Conservation (phyloP, 2,888 invertebrate genomes). For the Drosophila paramelanica region DNA sequence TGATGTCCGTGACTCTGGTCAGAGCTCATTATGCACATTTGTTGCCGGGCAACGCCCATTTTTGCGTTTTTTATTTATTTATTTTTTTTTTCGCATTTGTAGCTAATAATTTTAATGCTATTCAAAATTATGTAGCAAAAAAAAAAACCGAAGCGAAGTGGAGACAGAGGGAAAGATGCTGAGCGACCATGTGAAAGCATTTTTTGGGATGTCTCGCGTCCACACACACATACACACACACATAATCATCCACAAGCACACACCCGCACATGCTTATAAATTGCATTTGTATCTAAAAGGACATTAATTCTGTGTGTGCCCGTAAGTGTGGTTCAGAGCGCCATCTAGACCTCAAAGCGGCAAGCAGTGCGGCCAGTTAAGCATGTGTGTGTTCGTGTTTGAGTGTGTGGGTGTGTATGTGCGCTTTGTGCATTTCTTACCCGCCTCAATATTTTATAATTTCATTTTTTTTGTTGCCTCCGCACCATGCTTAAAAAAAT, state of each 20-base stretch:
- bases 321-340: conserved; percentile 51
- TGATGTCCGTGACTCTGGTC: conserved; percentile 58
- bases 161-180: conserved; percentile 26
- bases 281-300: conserved; percentile 81
- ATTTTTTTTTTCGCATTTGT: conserved; percentile 53
- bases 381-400: conserved; percentile 13
- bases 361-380: conserved; percentile 42
- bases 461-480: conserved; percentile 58
- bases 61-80: conserved; percentile 28
- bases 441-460: conserved; percentile 81
- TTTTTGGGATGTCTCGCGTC: conserved; percentile 46
- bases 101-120: conserved; percentile 83
- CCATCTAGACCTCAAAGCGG: conserved; percentile 27
- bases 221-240: conserved; percentile 22
- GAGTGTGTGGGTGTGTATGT: conserved; percentile 26
- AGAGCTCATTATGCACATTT: conserved; percentile 83
- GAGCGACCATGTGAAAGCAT: conserved; percentile 61
- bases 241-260: conserved; percentile 20
- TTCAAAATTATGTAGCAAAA: conserved; percentile 76
- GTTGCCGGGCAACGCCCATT: conserved; percentile 73
- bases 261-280: conserved; percentile 66
- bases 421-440: conserved; percentile 69
- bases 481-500: conserved; percentile 15
- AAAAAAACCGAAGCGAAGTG: conserved; percentile 6
- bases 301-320: conserved; percentile 71